Evolutionary conservation across 2,113 vertebrate genomes (phyloP).

Genomic region (Mirounga angustirostris): DNA sequence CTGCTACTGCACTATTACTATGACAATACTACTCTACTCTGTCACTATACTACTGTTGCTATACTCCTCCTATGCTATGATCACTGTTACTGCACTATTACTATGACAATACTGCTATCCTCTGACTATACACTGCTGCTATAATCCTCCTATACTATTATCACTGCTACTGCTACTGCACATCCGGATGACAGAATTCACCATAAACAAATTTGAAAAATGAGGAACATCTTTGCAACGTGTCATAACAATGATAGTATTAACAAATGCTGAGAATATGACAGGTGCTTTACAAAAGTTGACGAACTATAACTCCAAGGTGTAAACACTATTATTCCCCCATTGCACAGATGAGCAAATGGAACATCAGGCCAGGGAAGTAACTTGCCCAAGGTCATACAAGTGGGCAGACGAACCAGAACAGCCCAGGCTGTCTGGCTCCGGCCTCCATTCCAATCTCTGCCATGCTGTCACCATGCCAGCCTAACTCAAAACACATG

Average conservation of each 20-base stretch:
- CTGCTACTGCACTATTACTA: too few relatives aligned
- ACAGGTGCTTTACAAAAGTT: background rate
- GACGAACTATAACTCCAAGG: accelerated
- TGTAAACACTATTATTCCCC: accelerated
- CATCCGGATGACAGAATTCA: background rate
- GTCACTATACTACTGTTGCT: background rate
- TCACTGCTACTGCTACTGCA: accelerated
- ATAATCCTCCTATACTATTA: accelerated
- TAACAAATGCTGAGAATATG: too few relatives aligned
- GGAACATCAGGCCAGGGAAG: background rate
- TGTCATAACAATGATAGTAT: accelerated
- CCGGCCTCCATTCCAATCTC: accelerated
- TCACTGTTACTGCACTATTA: accelerated
- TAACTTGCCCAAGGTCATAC: background rate
- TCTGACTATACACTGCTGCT: accelerated
- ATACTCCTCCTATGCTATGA: accelerated
- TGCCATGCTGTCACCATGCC: accelerated
- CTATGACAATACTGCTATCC: accelerated
- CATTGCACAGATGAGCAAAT: background rate
- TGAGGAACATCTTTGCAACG: accelerated
- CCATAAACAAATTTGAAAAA: background rate
- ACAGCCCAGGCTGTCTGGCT: too few relatives aligned
- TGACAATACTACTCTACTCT: accelerated
- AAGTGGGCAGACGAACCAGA: accelerated
- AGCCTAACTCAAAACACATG: background rate